A percentile compares a stretch with the other conserved stretches of the same genome.
phyloP scores from a whole-genome alignment of 2,888 invertebrate genomes.

The Drosophila paracracens region DNA sequence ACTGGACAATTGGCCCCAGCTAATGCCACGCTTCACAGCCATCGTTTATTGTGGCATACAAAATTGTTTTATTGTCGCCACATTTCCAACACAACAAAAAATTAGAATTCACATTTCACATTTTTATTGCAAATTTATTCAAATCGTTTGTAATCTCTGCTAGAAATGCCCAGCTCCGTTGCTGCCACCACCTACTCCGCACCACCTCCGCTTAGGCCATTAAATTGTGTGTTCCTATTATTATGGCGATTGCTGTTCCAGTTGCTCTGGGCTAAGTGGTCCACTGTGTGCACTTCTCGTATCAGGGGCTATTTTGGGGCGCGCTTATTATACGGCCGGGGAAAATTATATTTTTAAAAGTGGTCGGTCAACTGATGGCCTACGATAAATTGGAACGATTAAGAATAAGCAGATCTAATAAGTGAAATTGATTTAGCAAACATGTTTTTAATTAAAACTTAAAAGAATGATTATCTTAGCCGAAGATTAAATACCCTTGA shows the following conservation, averaged over 20 bases:
- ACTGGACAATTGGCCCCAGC: constrained; percentile 72
- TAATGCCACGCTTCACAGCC: constrained; percentile 26
- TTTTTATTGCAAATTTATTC: constrained; percentile 82
- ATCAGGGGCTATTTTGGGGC: constrained; percentile 19
- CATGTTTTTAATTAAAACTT: not conserved
- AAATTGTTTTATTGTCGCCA: constrained; percentile 81
- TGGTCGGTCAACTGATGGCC: constrained; percentile 26
- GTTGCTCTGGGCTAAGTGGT: constrained; percentile 65
- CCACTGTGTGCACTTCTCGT: constrained; percentile 64
- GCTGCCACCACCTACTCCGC: not conserved
- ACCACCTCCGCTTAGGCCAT: constrained; percentile 50
- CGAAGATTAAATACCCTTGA: not conserved
- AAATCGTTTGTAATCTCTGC: constrained; percentile 75
- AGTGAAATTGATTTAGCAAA: not conserved
- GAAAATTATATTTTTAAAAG: constrained; percentile 40
- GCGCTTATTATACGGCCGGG: constrained; percentile 44
- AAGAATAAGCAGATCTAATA: not conserved
- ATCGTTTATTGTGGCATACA: constrained; percentile 60
- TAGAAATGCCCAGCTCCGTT: not conserved
- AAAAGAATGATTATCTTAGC: not conserved
- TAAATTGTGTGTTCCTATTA: constrained; percentile 58
- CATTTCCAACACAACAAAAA: constrained; percentile 49
- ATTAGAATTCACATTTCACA: constrained; percentile 66
- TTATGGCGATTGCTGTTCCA: constrained; percentile 55
- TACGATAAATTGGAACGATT: not conserved